Conservation (phyloP, 1,140 invertebrate species). For the Maniola jurtina region DNA sequence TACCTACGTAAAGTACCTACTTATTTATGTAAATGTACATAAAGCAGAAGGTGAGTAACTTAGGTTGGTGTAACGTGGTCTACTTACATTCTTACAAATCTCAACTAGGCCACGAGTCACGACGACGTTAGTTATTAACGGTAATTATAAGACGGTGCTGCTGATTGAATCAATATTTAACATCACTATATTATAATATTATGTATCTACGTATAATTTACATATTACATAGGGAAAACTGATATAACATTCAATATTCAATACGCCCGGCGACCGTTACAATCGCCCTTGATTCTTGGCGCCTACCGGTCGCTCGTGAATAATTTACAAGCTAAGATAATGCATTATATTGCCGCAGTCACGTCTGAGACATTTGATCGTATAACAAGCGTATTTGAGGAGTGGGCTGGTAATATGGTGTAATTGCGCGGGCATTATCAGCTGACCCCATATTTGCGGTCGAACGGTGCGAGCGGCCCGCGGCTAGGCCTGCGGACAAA, state of each 20-base stretch:
- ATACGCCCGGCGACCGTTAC: slow-evolving; percentile 21
- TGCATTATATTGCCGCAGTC: slow-evolving; percentile 60
- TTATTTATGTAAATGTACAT: too few species aligned
- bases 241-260: slow-evolving; percentile 19
- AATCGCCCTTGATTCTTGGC: slow-evolving; percentile 42
- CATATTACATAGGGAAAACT: slow-evolving; percentile 4
- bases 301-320: slow-evolving; percentile 52
- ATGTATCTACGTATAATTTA: too few species aligned
- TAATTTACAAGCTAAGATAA: slow-evolving; percentile 65
- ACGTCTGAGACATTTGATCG: slow-evolving; percentile 72
- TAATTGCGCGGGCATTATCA: slow-evolving; percentile 72
- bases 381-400: slow-evolving; percentile 64
- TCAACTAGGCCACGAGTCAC: too few species aligned
- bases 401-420: slow-evolving; percentile 55
- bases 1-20: too few species aligned
- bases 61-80: too few species aligned
- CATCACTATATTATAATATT: too few species aligned
- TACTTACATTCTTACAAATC: too few species aligned
- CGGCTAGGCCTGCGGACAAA: slow-evolving; percentile 23
- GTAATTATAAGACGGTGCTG: too few species aligned
- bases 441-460: slow-evolving; percentile 71
- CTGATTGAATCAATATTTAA: too few species aligned
- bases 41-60: too few species aligned
- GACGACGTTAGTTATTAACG: too few species aligned
- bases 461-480: slow-evolving; percentile 40